phyloP scores from a whole-genome alignment of 2,797 vertebrate genomes.

The Poecilia wingei region DNA sequence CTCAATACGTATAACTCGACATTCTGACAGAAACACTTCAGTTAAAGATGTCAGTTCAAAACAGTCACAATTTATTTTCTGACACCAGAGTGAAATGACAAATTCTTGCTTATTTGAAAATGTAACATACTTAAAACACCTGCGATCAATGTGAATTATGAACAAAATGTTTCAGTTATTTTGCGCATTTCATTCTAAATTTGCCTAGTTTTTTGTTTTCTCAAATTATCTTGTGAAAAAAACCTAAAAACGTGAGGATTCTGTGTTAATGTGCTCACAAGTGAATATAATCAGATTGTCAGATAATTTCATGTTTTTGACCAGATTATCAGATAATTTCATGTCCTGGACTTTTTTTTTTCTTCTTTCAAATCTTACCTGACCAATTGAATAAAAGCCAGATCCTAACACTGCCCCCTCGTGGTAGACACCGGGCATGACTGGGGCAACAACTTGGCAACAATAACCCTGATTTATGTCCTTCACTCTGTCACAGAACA shows the following conservation, averaged over 20 bases:
- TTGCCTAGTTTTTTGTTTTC: neutral
- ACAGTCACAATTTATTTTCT: constrained; percentile 3
- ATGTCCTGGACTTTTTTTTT: neutral
- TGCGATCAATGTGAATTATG: neutral
- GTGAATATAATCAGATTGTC: neutral
- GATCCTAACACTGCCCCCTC: neutral
- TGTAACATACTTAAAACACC: constrained; percentile 5
- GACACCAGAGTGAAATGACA: constrained; percentile 9
- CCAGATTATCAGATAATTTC: neutral
- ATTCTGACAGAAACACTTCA: constrained; percentile 37
- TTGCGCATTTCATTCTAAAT: neutral
- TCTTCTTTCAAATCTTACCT: neutral
- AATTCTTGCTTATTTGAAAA: neutral
- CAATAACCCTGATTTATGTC: neutral
- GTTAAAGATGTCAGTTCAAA: neutral
- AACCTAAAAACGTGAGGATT: neutral
- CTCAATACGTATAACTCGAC: constrained; percentile 36
- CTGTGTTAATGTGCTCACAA: neutral
- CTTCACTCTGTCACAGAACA: neutral
- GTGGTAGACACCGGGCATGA: neutral
- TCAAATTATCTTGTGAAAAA: neutral
- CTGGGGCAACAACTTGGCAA: neutral
- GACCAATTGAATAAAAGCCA: neutral
- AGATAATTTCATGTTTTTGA: too few relatives aligned
- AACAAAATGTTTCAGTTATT: neutral